These are phyloP conservation scores for Pluvianellus socialis DNA, from an alignment of 2,113 vertebrate species.

Conservation along the genomic window DNA sequence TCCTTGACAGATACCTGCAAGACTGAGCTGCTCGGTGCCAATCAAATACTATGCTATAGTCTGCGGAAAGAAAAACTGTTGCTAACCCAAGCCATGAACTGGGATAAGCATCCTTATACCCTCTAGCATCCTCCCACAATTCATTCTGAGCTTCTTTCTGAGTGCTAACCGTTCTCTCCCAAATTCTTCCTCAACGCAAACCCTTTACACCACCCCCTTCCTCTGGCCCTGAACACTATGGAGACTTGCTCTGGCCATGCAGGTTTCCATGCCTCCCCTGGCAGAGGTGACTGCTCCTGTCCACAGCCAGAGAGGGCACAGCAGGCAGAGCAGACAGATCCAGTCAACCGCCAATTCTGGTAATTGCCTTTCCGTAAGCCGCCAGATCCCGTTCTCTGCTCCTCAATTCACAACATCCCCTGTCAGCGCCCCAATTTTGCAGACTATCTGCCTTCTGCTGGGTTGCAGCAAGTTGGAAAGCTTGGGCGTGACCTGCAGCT, in stretches of 20 bases:
- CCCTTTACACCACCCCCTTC: neutral
- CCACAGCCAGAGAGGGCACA: neutral
- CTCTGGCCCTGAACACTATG: neutral
- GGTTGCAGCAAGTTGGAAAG: neutral
- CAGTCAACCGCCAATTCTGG: neutral
- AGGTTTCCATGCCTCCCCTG: neutral
- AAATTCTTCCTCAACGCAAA: neutral
- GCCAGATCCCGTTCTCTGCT: neutral
- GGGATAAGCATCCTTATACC: neutral
- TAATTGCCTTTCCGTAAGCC: neutral
- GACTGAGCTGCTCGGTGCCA: neutral
- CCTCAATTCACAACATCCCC: accelerated
- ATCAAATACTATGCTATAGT: neutral
- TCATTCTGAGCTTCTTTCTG: neutral
- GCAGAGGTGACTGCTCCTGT: neutral
- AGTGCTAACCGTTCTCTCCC: neutral
- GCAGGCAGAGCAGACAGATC: neutral
- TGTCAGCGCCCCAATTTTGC: accelerated
- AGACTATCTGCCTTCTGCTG: neutral
- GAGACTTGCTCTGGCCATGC: neutral
- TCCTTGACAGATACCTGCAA: neutral
- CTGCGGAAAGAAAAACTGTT: neutral
- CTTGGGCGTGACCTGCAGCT: neutral
- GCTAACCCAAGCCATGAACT: neutral
- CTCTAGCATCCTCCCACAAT: neutral